Percentiles rank a stretch among this genome's conserved stretches.
phyloP scores from a whole-genome alignment of 2,797 vertebrate species.

The Limosa lapponica region DNA sequence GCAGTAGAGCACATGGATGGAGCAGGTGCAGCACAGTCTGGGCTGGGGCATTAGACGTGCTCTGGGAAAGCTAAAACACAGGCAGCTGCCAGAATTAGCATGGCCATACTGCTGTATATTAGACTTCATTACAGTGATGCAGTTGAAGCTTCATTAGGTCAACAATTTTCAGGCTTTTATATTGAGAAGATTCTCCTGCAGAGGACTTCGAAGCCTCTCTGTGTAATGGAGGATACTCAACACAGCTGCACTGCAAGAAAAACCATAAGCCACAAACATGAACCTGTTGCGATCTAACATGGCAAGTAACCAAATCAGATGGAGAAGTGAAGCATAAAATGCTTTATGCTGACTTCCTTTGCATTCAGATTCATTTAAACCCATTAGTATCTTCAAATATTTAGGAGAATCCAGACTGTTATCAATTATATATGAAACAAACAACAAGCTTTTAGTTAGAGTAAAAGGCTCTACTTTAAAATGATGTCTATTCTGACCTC shows the following conservation, averaged over 20 bases:
- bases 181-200: not conserved
- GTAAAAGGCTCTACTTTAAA: not conserved
- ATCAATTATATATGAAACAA: not conserved
- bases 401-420: not conserved
- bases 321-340: not conserved
- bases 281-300: not conserved
- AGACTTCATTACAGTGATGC: not conserved
- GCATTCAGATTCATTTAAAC: not conserved
- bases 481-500: not conserved
- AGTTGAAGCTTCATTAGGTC: not conserved
- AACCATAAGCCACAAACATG: accelerated
- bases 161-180: not conserved
- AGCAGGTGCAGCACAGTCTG: not conserved
- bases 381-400: conserved; percentile 15
- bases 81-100: not conserved
- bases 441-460: conserved; percentile 1
- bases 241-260: not conserved
- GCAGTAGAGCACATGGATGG: not conserved
- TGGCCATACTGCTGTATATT: not conserved
- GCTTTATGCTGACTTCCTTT: not conserved
- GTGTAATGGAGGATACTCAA: not conserved
- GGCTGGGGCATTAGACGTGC: not conserved
- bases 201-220: not conserved
- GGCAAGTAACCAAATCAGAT: not conserved
- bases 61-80: not conserved